Conservation (phyloP, 2,113 vertebrate species). For the Meriones unguiculatus region DNA sequence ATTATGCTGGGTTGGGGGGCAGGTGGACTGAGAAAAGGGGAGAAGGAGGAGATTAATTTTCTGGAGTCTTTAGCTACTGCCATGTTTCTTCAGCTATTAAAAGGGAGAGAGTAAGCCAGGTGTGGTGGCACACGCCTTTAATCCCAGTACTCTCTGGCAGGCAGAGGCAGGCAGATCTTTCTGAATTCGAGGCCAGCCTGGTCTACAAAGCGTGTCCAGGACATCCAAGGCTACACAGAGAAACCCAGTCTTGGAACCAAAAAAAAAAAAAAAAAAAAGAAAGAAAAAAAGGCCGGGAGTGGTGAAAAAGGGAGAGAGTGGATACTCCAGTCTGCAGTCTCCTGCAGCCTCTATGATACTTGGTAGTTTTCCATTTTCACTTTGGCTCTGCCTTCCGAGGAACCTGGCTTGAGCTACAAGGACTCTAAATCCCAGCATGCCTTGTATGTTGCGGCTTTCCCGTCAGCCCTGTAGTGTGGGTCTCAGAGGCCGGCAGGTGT, state of each 20-base stretch:
- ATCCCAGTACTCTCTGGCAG: too few species aligned
- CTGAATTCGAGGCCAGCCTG: too few species aligned
- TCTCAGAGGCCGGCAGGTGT: constrained; percentile 50
- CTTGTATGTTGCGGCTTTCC: constrained; percentile 57
- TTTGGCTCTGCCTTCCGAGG: neutral
- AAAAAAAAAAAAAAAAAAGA: too few species aligned
- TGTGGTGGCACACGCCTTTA: too few species aligned
- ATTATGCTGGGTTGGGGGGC: neutral
- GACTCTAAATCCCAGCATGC: constrained; percentile 47
- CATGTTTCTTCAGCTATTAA: neutral
- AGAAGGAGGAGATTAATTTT: neutral
- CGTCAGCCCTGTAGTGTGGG: neutral
- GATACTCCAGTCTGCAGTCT: neutral
- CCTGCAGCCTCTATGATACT: neutral
- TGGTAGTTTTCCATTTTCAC: neutral
- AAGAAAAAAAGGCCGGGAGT: too few species aligned
- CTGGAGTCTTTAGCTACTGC: too few species aligned
- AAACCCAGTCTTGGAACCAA: too few species aligned
- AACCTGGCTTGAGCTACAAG: neutral
- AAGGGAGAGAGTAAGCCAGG: neutral
- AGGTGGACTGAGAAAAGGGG: neutral
- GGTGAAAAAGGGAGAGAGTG: neutral
- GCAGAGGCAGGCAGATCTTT: too few species aligned
- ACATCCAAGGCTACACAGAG: too few species aligned
- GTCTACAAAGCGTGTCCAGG: too few species aligned